Conservation (phyloP, 2,113 vertebrate species). For the Aspiorhynchus laticeps region DNA sequence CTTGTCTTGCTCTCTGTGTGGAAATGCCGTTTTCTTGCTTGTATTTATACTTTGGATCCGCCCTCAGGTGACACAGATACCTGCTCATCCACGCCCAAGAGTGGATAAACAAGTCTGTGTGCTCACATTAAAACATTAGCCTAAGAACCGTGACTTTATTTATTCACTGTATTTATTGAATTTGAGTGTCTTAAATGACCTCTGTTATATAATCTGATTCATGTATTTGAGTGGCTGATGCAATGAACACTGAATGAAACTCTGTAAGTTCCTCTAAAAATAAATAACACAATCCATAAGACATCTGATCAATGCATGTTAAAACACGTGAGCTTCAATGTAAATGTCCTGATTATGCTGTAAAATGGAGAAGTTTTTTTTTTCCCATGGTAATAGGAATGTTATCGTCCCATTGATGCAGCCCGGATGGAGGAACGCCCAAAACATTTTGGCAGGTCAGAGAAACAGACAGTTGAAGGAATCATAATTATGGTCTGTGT, state of each 20-base stretch:
- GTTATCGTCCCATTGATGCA: neutral
- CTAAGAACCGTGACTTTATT: neutral
- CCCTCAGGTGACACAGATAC: constrained; percentile 32
- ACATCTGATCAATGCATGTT: neutral
- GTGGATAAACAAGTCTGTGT: constrained; percentile 25
- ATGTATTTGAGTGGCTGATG: neutral
- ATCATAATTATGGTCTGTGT: constrained; percentile 19
- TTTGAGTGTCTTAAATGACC: neutral
- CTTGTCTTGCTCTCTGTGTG: neutral
- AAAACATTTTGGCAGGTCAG: neutral
- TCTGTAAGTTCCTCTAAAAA: neutral
- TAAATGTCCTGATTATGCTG: neutral
- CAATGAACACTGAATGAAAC: neutral
- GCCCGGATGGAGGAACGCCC: constrained; percentile 3
- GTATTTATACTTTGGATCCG: constrained; percentile 38
- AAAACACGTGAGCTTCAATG: neutral
- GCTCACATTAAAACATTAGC: neutral
- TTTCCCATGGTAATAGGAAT: neutral
- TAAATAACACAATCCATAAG: neutral
- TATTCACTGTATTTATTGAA: neutral
- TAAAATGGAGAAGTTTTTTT: neutral
- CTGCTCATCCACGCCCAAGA: constrained; percentile 35
- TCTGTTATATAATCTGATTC: neutral
- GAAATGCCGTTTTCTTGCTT: neutral
- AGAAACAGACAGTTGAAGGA: constrained; percentile 24